These are phyloP conservation scores for Chauna torquata DNA, from an alignment of 2,113 vertebrate genomes.

Conservation along the genomic window DNA sequence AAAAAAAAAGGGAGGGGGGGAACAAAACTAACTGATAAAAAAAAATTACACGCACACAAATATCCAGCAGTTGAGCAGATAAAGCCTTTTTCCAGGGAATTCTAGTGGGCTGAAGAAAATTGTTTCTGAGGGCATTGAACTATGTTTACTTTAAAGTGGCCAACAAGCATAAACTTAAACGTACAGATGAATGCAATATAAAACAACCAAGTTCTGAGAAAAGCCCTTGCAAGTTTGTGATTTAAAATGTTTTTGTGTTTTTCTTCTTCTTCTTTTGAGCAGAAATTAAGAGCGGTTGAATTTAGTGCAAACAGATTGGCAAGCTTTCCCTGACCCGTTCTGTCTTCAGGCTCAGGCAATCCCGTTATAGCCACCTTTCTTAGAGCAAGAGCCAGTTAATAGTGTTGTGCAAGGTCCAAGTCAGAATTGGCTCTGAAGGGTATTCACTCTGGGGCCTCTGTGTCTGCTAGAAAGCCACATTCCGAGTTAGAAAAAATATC, in stretches of 20 bases:
- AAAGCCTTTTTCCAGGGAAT: conserved; percentile 72
- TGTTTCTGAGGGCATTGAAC: conserved; percentile 69
- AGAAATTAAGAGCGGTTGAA: conserved; percentile 55
- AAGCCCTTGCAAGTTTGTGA: conserved; percentile 14
- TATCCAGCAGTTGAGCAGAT: conserved; percentile 64
- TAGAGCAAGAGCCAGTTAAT: conserved; percentile 67
- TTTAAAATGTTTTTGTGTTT: neutral
- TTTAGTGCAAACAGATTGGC: conserved; percentile 48
- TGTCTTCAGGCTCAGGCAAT: conserved; percentile 66
- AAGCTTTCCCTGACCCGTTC: conserved; percentile 44
- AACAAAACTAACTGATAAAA: conserved; percentile 66
- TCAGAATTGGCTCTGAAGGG: conserved; percentile 69
- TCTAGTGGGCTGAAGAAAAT: conserved; percentile 60
- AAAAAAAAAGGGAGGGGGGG: neutral
- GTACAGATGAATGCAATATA: neutral
- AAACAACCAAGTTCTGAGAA: conserved; percentile 34
- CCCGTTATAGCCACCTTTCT: conserved; percentile 73
- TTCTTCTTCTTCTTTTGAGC: neutral
- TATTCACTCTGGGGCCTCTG: conserved; percentile 79
- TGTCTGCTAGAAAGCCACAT: conserved; percentile 81
- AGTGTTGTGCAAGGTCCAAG: conserved; percentile 71
- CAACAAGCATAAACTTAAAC: conserved; percentile 23
- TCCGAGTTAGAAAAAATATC: conserved; percentile 70
- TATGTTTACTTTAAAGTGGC: conserved; percentile 62
- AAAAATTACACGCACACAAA: conserved; percentile 46